These are phyloP conservation scores for Symphodus melops DNA, from an alignment of 2,113 vertebrate species.

Conservation along the genomic window DNA sequence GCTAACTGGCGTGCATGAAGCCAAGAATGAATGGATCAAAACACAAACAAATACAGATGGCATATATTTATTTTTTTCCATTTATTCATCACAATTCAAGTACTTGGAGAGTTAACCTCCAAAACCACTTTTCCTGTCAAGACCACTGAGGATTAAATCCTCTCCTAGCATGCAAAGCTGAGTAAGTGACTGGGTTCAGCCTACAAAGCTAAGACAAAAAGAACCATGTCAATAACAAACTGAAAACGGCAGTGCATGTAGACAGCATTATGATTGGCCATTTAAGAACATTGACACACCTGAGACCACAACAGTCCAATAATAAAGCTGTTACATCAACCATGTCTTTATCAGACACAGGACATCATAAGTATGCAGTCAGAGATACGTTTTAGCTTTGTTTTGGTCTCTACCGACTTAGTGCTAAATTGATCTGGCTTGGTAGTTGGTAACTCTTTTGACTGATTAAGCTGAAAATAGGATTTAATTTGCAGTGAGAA, in stretches of 20 bases:
- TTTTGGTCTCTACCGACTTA: background rate
- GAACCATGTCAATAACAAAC: background rate
- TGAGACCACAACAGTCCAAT: background rate
- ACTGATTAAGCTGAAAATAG: too few species aligned
- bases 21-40: constrained; percentile 29
- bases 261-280: background rate
- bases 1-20: constrained; percentile 18
- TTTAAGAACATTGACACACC: background rate
- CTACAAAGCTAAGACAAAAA: too few species aligned
- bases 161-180: background rate
- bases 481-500: too few species aligned
- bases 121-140: background rate
- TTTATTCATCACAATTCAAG: constrained; percentile 30
- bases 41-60: constrained; percentile 35
- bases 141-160: background rate
- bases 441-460: background rate
- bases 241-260: background rate
- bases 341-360: background rate
- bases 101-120: background rate
- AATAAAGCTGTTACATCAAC: background rate
- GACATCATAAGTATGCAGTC: background rate
- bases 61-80: constrained; percentile 36
- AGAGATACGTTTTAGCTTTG: background rate
- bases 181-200: background rate
- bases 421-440: background rate